Evolutionary conservation across 2,888 invertebrate genomes (phyloP).

Genomic region (Microplitis manilae): DNA sequence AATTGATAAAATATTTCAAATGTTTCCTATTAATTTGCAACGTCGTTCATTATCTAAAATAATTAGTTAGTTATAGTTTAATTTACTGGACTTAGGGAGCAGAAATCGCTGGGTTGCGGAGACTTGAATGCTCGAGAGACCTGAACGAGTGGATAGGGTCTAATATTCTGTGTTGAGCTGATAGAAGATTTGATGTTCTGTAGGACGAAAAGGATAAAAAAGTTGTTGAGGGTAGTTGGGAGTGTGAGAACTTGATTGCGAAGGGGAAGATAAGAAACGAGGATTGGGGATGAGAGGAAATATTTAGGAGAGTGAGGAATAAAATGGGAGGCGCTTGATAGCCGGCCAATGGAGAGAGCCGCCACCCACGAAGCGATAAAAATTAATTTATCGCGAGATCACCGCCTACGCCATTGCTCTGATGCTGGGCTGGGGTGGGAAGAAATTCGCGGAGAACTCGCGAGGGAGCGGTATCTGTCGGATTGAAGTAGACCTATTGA

Average conservation of each 20-base stretch:
- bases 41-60: too few relatives aligned
- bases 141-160: too few relatives aligned
- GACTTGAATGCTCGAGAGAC: too few relatives aligned
- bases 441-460: constrained; percentile 54
- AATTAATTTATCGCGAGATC: constrained; percentile 66
- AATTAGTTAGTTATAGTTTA: too few relatives aligned
- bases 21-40: too few relatives aligned
- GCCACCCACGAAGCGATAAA: constrained; percentile 66
- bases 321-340: constrained; percentile 64
- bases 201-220: too few relatives aligned
- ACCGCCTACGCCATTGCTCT: constrained; percentile 66
- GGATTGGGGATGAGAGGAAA: background rate
- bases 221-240: too few relatives aligned
- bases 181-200: too few relatives aligned
- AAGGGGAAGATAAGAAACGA: background rate
- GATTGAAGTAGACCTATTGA: constrained; percentile 32
- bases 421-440: constrained; percentile 40
- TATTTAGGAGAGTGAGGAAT: constrained; percentile 33
- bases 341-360: constrained; percentile 63
- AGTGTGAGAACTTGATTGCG: background rate
- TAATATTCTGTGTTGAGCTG: too few relatives aligned
- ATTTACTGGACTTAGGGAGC: too few relatives aligned
- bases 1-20: too few relatives aligned
- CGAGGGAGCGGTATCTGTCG: constrained; percentile 60
- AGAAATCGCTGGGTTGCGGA: too few relatives aligned